These are phyloP conservation scores for Branchinecta sandiegonensis DNA, from an alignment of 2,888 invertebrate genomes.

Conservation along the genomic window DNA sequence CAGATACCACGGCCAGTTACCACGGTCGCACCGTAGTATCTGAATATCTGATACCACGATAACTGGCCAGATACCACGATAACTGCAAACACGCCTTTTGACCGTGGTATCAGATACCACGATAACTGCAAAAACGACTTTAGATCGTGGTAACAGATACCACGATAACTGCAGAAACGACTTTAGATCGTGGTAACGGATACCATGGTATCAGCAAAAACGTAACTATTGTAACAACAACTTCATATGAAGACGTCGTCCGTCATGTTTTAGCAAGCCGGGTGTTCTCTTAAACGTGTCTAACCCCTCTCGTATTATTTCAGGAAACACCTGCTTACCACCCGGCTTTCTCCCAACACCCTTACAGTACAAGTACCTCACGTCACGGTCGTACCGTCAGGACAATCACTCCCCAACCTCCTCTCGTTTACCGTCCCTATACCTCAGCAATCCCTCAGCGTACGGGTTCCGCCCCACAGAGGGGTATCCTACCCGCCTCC, in stretches of 20 bases:
- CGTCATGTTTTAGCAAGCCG: background rate
- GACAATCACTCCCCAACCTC: slow-evolving; percentile 69
- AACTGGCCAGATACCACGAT: too few species aligned
- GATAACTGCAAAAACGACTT: too few species aligned
- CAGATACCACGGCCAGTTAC: too few species aligned
- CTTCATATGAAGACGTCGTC: too few species aligned
- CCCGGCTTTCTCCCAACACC: slow-evolving; percentile 50
- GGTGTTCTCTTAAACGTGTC: background rate
- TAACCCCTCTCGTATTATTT: background rate
- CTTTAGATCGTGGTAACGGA: too few species aligned
- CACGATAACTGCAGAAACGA: too few species aligned
- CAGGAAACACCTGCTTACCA: slow-evolving; percentile 27
- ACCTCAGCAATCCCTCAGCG: slow-evolving; percentile 34
- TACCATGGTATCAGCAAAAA: background rate
- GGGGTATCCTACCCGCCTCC: slow-evolving; percentile 72
- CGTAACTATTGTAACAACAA: too few species aligned
- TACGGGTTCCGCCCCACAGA: slow-evolving; percentile 35
- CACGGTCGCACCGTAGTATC: too few species aligned
- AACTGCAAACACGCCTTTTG: too few species aligned
- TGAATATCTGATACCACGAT: too few species aligned
- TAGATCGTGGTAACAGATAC: too few species aligned
- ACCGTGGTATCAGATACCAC: too few species aligned
- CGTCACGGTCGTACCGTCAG: slow-evolving; percentile 36
- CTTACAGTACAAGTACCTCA: slow-evolving; percentile 48
- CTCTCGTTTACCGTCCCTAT: slow-evolving; percentile 42